Base-by-base conservation (phyloP, 1,140 invertebrate species). In the Aphaenogaster floridana region DNA sequence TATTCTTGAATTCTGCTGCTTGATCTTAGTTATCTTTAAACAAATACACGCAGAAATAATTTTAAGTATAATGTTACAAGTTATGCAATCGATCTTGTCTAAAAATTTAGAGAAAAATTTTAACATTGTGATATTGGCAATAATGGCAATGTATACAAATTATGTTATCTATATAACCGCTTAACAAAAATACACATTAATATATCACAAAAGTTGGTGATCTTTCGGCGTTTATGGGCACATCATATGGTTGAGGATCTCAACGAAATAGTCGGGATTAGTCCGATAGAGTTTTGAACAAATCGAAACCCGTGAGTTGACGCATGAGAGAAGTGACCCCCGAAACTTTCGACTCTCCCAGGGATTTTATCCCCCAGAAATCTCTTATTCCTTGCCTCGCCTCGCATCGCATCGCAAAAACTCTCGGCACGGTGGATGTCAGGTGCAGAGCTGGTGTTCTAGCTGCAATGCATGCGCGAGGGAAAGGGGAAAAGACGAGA, bases 361-460 rank as follows among this genome's bases (percentile, higher is more conserved):
- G 42, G 72, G 89, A 79, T 88, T 91, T 90, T 90, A 91, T 90
- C 87, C 78, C 61, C n/a, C 59, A 69, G 61, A 90, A 90, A 90
- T 91, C 90, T 90, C 57, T 90, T 90, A 88, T 79, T 90, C 87
- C 78, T 83, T 86, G 80, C 15, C 84, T 89, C 77, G 72, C 64
- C 68, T 91, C 87, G 74, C 57, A 9, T 39, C 36, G 64, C 13
- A 9, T 63, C 66, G 90, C 77, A 89, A 86, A 87, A 90, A 90
- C 72, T 90, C 84, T 52, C 57, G 21, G 42, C 61, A 36, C 54
- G 63, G 76, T 50, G 81, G 54, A 85, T 69, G 89, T 89, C 88
- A 91, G 81, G 64, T 88, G 87, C 89, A 86, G 80, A 71, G 61
- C 45, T 57, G 63, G 57, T 71, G 57, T 86, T 45, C 48, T 80